These are phyloP conservation scores for Helicoverpa zea DNA, from an alignment of 1,140 invertebrate species.

Conservation along the genomic window DNA sequence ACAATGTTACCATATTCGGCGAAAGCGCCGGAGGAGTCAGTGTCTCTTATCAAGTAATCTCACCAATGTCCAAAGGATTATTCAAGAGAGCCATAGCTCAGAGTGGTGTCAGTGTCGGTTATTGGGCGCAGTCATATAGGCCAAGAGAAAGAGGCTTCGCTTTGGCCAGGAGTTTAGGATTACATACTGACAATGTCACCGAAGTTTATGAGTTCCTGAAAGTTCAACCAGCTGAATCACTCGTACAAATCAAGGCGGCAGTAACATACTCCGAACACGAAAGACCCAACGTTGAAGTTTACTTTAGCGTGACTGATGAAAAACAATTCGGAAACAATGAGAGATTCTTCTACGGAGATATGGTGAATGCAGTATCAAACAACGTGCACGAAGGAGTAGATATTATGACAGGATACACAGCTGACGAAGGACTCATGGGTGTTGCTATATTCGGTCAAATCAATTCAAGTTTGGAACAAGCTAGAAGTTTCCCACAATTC, in stretches of 20 bases:
- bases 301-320: constrained; percentile 17
- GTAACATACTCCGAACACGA: constrained; percentile 7
- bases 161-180: constrained; percentile 27
- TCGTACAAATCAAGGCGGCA: constrained; percentile 5
- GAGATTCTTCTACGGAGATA: constrained; percentile 27
- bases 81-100: constrained; percentile 38
- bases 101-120: background rate
- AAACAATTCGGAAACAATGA: constrained; percentile 25
- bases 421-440: constrained; percentile 24
- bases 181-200: constrained; percentile 9
- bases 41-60: constrained; percentile 31
- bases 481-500: constrained; percentile 65
- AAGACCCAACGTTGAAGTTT: background rate
- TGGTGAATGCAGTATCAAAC: background rate
- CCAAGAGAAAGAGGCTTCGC: constrained; percentile 19
- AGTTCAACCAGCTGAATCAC: constrained; percentile 11
- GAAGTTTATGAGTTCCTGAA: constrained; percentile 33
- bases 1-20: constrained; percentile 32
- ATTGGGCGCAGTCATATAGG: constrained; percentile 3
- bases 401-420: constrained; percentile 25
- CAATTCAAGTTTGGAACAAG: background rate
- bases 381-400: constrained; percentile 26
- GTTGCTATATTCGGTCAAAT: background rate
- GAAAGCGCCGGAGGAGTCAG: constrained; percentile 34
- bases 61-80: constrained; percentile 37